These are phyloP conservation scores for Dryomyza anilis DNA, from an alignment of 2,888 invertebrate species.

Conservation along the genomic window DNA sequence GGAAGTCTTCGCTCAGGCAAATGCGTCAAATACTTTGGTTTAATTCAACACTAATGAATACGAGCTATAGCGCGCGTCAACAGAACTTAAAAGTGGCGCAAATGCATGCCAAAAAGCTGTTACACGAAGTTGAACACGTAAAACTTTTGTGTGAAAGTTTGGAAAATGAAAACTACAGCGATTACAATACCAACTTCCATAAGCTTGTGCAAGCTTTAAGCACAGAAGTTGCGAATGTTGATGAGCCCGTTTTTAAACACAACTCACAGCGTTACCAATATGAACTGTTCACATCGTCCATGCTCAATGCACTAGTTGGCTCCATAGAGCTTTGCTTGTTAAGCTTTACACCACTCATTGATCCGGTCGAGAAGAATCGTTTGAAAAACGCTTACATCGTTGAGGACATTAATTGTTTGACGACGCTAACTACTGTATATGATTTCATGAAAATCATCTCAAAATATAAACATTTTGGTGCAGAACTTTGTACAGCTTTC, in stretches of 20 bases:
- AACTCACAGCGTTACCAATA: constrained; percentile 31
- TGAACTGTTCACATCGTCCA: constrained; percentile 38
- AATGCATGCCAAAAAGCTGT: constrained; percentile 43
- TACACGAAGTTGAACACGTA: constrained; percentile 50
- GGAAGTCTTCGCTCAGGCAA: constrained; percentile 49
- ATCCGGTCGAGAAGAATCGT: constrained; percentile 80
- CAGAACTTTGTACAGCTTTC: constrained; percentile 46
- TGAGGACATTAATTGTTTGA: constrained; percentile 71
- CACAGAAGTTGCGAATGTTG: not conserved
- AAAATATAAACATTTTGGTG: constrained; percentile 56
- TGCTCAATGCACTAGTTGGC: constrained; percentile 58
- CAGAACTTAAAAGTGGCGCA: constrained; percentile 37
- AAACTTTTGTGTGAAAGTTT: constrained; percentile 36
- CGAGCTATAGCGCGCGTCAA: constrained; percentile 30
- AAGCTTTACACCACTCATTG: constrained; percentile 73
- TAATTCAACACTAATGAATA: constrained; percentile 51
- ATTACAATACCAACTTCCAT: constrained; percentile 43
- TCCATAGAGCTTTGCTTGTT: constrained; percentile 66
- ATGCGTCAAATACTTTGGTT: constrained; percentile 65
- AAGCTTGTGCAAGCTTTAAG: constrained; percentile 40
- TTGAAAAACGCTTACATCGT: constrained; percentile 73
- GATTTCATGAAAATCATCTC: constrained; percentile 59
- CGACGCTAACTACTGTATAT: constrained; percentile 65
- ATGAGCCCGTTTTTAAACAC: constrained; percentile 6
- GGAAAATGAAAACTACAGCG: constrained; percentile 38